Evolutionary conservation across 2,797 vertebrate species (phyloP).

Genomic region (Phataginus tricuspis): DNA sequence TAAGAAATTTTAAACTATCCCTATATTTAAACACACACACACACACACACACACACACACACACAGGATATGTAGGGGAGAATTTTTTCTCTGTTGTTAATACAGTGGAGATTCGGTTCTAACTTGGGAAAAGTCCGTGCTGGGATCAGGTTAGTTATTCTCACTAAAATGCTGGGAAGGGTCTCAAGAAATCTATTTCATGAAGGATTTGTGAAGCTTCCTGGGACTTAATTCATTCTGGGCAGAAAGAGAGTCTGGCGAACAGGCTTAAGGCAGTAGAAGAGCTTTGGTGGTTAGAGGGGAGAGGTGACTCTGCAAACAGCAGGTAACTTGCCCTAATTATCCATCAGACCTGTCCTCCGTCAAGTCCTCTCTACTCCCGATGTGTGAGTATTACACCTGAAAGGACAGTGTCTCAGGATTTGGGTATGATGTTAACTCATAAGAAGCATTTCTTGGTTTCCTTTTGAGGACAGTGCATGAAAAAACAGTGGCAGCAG

Average conservation of each 20-base stretch:
- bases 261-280: background rate
- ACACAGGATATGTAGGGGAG: background rate
- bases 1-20: background rate
- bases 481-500: no score
- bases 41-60: background rate
- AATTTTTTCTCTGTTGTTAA: background rate
- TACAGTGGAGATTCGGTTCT: background rate
- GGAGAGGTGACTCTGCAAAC: background rate
- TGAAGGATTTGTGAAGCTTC: background rate
- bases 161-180: background rate
- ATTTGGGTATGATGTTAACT: background rate
- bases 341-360: background rate
- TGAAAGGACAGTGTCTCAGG: background rate
- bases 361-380: background rate
- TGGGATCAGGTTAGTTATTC: background rate
- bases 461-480: background rate
- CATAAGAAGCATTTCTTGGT: background rate
- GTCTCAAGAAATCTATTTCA: background rate
- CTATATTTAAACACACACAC: background rate
- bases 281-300: background rate
- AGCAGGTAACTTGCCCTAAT: background rate
- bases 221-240: background rate
- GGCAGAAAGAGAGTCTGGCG: background rate
- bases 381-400: background rate
- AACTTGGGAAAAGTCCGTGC: background rate